A percentile compares a stretch with the other conserved stretches of the same genome.
Conservation (phyloP, 2,113 vertebrate genomes). For the Rhinopomastus cyanomelas region DNA sequence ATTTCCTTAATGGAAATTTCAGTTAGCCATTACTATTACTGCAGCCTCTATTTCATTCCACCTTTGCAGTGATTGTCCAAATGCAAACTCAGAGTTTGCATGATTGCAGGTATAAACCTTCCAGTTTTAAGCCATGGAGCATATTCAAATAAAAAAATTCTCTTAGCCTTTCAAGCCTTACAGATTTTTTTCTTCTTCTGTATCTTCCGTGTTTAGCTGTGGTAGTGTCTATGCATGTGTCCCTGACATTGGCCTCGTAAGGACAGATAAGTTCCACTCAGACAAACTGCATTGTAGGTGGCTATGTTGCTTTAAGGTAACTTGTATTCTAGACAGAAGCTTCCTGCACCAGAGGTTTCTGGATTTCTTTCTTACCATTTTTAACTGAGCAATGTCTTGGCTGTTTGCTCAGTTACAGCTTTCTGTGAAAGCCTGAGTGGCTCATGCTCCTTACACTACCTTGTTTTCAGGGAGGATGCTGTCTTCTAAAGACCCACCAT, state of each 20-base stretch:
- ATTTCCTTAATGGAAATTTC: not conserved
- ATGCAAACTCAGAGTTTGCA: not conserved
- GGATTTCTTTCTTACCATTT: not conserved
- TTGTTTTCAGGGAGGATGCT: not conserved
- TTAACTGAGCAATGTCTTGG: not conserved
- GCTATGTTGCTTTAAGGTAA: not conserved
- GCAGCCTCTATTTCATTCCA: not conserved
- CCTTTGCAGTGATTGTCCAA: not conserved
- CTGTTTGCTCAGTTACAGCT: not conserved
- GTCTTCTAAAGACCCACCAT: not conserved
- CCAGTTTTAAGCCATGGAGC: not conserved
- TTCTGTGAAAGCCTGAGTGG: not conserved
- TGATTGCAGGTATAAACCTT: not conserved
- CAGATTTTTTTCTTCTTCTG: not conserved
- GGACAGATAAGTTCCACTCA: not conserved
- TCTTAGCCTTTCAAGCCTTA: not conserved
- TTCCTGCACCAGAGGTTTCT: not conserved
- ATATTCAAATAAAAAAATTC: not conserved
- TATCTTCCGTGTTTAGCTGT: not conserved
- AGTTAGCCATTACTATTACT: not conserved
- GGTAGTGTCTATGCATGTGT: not conserved
- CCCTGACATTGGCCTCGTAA: not conserved
- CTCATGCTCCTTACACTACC: not conserved
- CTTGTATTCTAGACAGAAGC: not conserved
- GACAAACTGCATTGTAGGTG: not conserved